These are phyloP conservation scores for Leptogaster cylindrica DNA, from an alignment of 2,888 invertebrate species.

Conservation along the genomic window DNA sequence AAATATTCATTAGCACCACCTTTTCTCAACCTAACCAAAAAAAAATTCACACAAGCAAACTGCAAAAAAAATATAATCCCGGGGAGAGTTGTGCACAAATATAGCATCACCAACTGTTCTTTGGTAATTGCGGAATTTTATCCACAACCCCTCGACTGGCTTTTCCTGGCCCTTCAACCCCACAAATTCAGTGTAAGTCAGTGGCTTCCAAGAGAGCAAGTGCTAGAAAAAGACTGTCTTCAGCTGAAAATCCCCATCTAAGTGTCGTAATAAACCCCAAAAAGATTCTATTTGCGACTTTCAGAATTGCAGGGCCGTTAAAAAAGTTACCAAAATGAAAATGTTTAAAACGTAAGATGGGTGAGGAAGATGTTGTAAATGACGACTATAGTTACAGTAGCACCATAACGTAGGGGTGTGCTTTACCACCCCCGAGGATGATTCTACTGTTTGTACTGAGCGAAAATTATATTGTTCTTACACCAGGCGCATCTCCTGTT, in stretches of 20 bases:
- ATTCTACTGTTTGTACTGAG: constrained; percentile 34
- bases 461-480: constrained; percentile 40
- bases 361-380: not conserved
- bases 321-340: constrained; percentile 41
- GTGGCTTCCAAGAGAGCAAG: not conserved
- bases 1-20: constrained; percentile 55
- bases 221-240: constrained; percentile 36
- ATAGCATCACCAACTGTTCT: constrained; percentile 25
- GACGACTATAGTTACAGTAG: constrained; percentile 16
- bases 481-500: constrained; percentile 26
- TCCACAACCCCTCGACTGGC: constrained; percentile 17
- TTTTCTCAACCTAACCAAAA: no score
- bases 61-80: no score
- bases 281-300: constrained; percentile 41
- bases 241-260: constrained; percentile 40
- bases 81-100: constrained; percentile 43
- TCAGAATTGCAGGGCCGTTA: constrained; percentile 38
- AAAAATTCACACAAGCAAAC: no score
- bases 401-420: constrained; percentile 8
- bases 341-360: constrained; percentile 21
- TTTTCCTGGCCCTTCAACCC: no score
- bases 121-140: constrained; percentile 35
- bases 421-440: constrained; percentile 12
- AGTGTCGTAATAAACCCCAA: constrained; percentile 44
- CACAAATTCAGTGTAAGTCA: no score